A percentile compares a stretch with the other conserved stretches of the same genome.
These are phyloP conservation scores for Laupala kohalensis DNA, from an alignment of 1,140 invertebrate genomes.

Conservation along the genomic window DNA sequence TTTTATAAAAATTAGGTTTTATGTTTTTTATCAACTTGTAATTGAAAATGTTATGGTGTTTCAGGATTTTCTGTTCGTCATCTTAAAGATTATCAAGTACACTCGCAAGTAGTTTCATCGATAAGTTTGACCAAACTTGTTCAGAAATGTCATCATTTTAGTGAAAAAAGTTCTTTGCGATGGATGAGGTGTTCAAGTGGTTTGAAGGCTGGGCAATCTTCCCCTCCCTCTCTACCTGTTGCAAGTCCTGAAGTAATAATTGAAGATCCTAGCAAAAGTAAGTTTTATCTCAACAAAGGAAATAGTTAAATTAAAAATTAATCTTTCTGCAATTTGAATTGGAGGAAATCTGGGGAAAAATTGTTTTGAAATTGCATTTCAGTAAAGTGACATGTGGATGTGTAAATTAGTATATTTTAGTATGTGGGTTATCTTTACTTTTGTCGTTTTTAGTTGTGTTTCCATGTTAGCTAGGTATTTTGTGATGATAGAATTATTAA, in stretches of 20 bases:
- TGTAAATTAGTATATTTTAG: neutral
- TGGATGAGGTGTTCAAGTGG: neutral
- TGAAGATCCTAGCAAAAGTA: neutral
- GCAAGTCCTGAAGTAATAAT: neutral
- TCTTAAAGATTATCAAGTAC: neutral
- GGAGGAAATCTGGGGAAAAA: too few species aligned
- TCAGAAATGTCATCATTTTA: neutral
- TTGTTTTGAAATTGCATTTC: neutral
- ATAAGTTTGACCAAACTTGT: neutral
- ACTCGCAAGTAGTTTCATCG: neutral
- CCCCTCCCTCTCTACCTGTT: neutral
- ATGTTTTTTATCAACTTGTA: neutral
- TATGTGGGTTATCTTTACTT: neutral
- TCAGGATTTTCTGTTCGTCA: neutral
- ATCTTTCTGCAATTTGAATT: too few species aligned
- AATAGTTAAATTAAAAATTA: neutral
- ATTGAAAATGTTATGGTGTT: neutral
- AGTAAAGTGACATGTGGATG: neutral
- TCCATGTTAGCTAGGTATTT: too few species aligned
- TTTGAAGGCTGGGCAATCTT: too few species aligned
- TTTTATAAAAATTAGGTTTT: neutral
- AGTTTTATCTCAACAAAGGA: neutral
- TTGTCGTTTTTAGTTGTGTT: neutral
- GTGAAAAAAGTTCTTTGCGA: neutral
- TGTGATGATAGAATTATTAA: too few species aligned